Percentiles rank a stretch among this genome's conserved stretches.
phyloP scores from a whole-genome alignment of 2,113 vertebrate species.

The Puma concolor region DNA sequence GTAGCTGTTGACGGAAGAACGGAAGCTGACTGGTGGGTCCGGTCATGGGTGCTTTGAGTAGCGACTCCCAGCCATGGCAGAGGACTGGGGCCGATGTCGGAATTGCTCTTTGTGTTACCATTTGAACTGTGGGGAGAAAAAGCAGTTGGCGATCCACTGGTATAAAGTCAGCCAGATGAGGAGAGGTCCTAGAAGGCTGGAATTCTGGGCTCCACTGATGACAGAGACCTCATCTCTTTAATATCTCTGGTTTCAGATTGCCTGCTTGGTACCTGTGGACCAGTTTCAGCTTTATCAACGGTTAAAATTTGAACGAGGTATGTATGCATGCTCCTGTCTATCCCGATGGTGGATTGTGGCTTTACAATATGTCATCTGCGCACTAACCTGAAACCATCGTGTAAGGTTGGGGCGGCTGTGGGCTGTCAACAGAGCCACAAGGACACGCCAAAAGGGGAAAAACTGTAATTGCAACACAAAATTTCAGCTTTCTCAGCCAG shows the following conservation, averaged over 20 bases:
- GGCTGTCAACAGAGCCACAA: neutral
- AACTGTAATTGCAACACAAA: neutral
- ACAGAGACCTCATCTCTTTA: constrained; percentile 34
- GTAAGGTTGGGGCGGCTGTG: neutral
- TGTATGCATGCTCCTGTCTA: constrained; percentile 72
- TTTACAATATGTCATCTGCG: neutral
- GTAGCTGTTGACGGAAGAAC: neutral
- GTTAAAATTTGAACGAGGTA: constrained; percentile 96
- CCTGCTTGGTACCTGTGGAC: constrained; percentile 90
- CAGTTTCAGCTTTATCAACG: constrained; percentile 92
- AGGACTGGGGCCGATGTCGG: neutral
- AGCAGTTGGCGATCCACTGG: neutral
- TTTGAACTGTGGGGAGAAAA: neutral
- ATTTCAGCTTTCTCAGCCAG: neutral
- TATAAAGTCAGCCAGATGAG: neutral
- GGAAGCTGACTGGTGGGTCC: neutral
- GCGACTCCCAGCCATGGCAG: neutral
- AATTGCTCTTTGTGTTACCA: neutral
- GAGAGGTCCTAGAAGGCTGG: neutral
- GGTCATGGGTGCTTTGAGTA: neutral
- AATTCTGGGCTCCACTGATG: rapidly evolving
- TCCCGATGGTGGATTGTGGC: neutral
- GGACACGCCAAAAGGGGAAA: neutral
- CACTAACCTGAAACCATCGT: too few species aligned
- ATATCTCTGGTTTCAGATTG: constrained; percentile 90